Base-by-base conservation (phyloP, 1,140 invertebrate species). In the Caenorhabditis brenneri region DNA sequence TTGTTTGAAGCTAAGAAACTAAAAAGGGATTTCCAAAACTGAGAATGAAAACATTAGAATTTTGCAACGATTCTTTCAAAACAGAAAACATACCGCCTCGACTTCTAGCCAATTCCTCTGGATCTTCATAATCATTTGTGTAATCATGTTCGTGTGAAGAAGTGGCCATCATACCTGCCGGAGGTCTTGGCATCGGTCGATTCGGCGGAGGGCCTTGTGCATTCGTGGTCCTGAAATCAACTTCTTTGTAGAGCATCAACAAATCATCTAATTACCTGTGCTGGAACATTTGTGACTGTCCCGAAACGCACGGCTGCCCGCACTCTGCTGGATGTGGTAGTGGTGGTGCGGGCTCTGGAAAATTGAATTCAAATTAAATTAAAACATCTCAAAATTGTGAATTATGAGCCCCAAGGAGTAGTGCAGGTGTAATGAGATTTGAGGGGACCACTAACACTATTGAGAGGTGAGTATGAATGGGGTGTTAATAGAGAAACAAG, bases 111-210 rank as follows among this genome's bases (percentile, higher is more conserved):
- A 81, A 6, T 29, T 74, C 42, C 49, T 83, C 82, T 6, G 82
- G 82, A 58, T 83, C 82, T 27, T 83, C 82, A 49, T 83, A 83
- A 46, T 83, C 65, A 39, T 80, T 83, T 29, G 69, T 65, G 82
- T 79, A 83, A 22, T 80, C 78, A 24, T 83, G 82, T 60, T 74
- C 65, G 15, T 74, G 65, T 46, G 33, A 42, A 36, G 65, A 42
- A 15, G 58, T 16, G 6, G 53, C 24, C 53, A 58, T 65, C 65
- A 74, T 46, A 42, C 65, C 65, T 42, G 65, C 36, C 15, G 65
- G 65, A 33, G 65, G 65, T 29, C 65, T 31, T 42, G 65, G 65
- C 65, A 74, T 74, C 1, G 65, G 65, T 4, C 65, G 33, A 74
- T 74, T 74, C 7, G 65, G 65, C n/a, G 65, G 65, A 33, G 65